Percentiles rank a stretch among this genome's conserved stretches.
Evolutionary conservation across 2,888 invertebrate genomes (phyloP).

Genomic region (Hyles lineata): DNA sequence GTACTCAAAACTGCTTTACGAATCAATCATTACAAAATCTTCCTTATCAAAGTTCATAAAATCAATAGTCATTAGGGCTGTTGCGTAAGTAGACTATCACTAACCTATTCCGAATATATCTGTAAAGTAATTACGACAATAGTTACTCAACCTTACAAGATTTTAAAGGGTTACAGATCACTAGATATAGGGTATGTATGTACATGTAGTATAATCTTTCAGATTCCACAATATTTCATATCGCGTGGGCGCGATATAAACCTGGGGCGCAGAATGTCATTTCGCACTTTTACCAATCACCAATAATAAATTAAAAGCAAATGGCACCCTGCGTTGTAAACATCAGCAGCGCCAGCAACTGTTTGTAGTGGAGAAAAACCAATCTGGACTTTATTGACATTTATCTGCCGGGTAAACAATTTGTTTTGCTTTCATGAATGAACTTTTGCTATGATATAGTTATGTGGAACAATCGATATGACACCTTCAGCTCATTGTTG

Average conservation of each 20-base stretch:
- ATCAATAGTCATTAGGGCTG: too few species aligned
- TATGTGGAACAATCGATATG: conserved; percentile 37
- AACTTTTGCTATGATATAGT: conserved; percentile 39
- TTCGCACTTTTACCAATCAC: background rate
- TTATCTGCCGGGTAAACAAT: conserved; percentile 53
- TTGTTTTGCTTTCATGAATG: conserved; percentile 56
- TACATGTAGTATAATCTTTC: background rate
- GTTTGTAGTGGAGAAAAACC: conserved; percentile 38
- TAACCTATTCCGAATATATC: background rate
- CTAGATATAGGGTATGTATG: too few species aligned
- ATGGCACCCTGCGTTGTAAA: background rate
- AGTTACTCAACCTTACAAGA: too few species aligned
- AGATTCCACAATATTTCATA: background rate
- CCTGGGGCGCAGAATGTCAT: background rate
- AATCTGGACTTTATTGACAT: conserved; percentile 57
- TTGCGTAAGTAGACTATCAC: too few species aligned
- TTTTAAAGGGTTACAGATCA: background rate
- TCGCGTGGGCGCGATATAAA: background rate
- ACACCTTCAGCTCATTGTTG: conserved; percentile 39
- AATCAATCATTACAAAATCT: too few species aligned
- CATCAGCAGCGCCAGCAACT: conserved; percentile 34
- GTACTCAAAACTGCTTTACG: too few species aligned
- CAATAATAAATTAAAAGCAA: background rate
- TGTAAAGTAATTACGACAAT: background rate
- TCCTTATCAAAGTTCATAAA: too few species aligned